A percentile compares a stretch with the other conserved stretches of the same genome.
These are phyloP conservation scores for Tetanocera ferruginea DNA, from an alignment of 2,888 invertebrate species.

Conservation along the genomic window DNA sequence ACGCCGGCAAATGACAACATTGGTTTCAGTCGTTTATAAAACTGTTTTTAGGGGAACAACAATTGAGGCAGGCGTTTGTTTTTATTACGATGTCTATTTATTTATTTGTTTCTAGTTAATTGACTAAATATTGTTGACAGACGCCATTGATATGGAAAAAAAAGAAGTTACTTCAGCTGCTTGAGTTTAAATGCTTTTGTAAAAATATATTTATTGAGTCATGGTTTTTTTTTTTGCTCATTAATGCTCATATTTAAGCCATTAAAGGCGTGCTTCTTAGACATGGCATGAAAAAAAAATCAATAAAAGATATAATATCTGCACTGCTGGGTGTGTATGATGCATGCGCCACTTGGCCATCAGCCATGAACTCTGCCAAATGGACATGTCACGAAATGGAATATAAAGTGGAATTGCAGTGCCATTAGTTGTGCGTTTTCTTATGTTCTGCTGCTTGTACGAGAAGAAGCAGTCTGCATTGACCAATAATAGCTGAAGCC, in stretches of 20 bases:
- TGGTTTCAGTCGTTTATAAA: neutral
- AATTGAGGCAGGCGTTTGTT: too few species aligned
- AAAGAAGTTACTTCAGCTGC: neutral
- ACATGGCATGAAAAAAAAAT: neutral
- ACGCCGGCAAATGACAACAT: too few species aligned
- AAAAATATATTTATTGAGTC: too few species aligned
- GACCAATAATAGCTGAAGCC: too few species aligned
- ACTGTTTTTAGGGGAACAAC: neutral
- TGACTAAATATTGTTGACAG: neutral
- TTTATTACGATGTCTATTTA: neutral
- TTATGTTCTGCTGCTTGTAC: too few species aligned
- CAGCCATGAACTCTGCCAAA: slow-evolving; percentile 1
- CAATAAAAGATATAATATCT: neutral
- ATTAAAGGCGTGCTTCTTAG: neutral
- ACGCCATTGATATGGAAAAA: neutral
- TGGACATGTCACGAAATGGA: neutral
- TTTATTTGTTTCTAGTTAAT: neutral
- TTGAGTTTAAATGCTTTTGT: too few species aligned
- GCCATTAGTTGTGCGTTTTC: too few species aligned
- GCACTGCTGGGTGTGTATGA: neutral
- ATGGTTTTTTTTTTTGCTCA: too few species aligned
- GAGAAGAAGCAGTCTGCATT: too few species aligned
- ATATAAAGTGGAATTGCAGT: too few species aligned
- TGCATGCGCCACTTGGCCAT: slow-evolving; percentile 4
- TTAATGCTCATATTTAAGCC: too few species aligned